Percentiles rank a stretch among this genome's conserved stretches.
These are phyloP conservation scores for Parnassius glacialis DNA, from an alignment of 2,888 invertebrate species.

Conservation along the genomic window DNA sequence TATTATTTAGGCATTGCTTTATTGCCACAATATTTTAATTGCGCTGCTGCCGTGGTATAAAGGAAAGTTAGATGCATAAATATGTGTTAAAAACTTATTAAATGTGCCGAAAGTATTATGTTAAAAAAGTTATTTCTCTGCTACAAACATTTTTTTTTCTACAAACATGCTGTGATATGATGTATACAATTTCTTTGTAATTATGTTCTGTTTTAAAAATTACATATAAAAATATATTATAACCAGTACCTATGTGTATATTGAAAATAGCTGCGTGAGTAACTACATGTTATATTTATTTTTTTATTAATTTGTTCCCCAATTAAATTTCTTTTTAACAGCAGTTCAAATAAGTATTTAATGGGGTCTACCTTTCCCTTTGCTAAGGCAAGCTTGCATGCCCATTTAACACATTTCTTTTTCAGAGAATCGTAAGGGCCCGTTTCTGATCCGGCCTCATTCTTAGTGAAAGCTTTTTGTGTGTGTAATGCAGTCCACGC, in stretches of 20 bases:
- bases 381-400: slow-evolving; percentile 61
- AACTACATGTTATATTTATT: too few relatives aligned
- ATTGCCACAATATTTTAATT: slow-evolving; percentile 33
- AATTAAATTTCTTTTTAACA: too few relatives aligned
- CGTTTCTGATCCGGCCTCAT: slow-evolving; percentile 44
- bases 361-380: slow-evolving; percentile 23
- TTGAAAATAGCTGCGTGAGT: too few relatives aligned
- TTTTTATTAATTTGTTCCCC: too few relatives aligned
- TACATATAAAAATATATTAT: too few relatives aligned
- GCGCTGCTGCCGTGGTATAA: slow-evolving; percentile 19
- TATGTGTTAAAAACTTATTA: slow-evolving; percentile 5
- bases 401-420: slow-evolving; percentile 71
- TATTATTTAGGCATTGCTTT: slow-evolving; percentile 36
- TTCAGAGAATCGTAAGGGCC: slow-evolving; percentile 65
- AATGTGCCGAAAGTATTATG: not conserved
- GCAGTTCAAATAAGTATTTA: not conserved
- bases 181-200: not conserved
- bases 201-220: not conserved
- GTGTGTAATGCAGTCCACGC: slow-evolving; percentile 66
- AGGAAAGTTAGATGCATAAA: slow-evolving; percentile 21
- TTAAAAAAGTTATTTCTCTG: not conserved
- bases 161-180: not conserved
- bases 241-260: too few relatives aligned
- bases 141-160: not conserved
- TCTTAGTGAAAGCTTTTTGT: slow-evolving; percentile 74